phyloP scores from a whole-genome alignment of 2,797 vertebrate species.

The Borostomias antarcticus region DNA sequence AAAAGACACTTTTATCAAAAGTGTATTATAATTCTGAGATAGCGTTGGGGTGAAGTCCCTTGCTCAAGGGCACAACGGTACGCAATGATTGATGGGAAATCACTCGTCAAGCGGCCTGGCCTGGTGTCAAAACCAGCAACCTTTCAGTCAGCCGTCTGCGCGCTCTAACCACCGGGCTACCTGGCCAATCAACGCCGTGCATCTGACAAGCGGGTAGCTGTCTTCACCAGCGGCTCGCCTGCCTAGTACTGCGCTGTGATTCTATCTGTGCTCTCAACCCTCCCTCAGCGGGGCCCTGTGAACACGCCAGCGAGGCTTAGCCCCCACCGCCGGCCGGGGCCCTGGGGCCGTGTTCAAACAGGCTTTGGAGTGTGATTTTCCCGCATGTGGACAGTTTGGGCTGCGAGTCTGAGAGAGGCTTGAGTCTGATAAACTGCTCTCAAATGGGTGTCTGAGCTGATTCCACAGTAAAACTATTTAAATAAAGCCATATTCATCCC shows the following conservation, averaged over 20 bases:
- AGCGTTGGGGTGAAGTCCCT: no score
- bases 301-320: constrained; percentile 10
- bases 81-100: no score
- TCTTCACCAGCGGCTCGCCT: not conserved
- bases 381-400: constrained; percentile 9
- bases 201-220: not conserved
- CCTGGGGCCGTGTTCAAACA: constrained; percentile 9
- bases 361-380: constrained; percentile 14
- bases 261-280: constrained; percentile 12
- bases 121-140: no score
- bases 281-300: constrained; percentile 8
- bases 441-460: constrained; percentile 32
- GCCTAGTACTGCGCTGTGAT: constrained; percentile 2
- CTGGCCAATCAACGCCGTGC: no score
- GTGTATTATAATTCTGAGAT: no score
- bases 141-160: no score
- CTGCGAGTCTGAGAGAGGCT: constrained; percentile 9
- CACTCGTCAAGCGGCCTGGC: no score
- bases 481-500: constrained; percentile 41
- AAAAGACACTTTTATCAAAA: no score
- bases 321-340: not conserved
- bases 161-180: no score
- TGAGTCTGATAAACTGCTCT: constrained; percentile 21
- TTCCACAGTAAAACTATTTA: constrained; percentile 42
- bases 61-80: no score